These are phyloP conservation scores for Pedicia rivosa DNA, from an alignment of 2,888 invertebrate species.

Conservation along the genomic window DNA sequence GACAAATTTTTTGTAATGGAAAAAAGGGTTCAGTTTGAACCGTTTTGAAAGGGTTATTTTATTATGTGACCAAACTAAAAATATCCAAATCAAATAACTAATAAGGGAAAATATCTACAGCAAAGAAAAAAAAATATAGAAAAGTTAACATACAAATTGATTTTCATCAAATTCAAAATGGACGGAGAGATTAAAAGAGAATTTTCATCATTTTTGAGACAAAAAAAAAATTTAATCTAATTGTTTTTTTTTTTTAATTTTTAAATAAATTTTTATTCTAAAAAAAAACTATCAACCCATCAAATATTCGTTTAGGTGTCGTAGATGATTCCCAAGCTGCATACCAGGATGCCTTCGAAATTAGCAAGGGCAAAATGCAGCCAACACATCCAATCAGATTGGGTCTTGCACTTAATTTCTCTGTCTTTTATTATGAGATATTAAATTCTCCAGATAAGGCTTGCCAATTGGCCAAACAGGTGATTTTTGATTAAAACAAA, in stretches of 20 bases:
- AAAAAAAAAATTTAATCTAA: not conserved
- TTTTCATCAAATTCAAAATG: not conserved
- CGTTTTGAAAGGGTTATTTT: no score
- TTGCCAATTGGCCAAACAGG: conserved; percentile 89
- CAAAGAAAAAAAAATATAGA: no score
- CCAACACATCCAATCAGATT: conserved; percentile 97
- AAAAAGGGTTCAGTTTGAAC: no score
- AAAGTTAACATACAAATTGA: no score
- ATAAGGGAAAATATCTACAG: no score
- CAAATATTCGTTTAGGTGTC: conserved; percentile 80
- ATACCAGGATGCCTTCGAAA: conserved; percentile 93
- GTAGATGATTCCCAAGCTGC: conserved; percentile 93
- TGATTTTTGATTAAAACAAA: no score
- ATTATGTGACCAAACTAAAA: no score
- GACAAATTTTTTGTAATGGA: no score
- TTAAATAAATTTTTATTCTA: conserved; percentile 6
- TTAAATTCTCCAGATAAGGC: conserved; percentile 88
- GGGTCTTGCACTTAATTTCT: conserved; percentile 96
- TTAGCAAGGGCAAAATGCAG: conserved; percentile 93
- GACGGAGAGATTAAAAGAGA: not conserved
- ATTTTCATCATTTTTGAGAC: not conserved
- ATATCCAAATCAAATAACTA: no score
- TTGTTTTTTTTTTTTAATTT: conserved; percentile 4
- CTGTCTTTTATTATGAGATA: conserved; percentile 99
- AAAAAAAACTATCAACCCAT: no score